Evolutionary conservation across 2,888 invertebrate genomes (phyloP).

Genomic region (Aradus depressus): DNA sequence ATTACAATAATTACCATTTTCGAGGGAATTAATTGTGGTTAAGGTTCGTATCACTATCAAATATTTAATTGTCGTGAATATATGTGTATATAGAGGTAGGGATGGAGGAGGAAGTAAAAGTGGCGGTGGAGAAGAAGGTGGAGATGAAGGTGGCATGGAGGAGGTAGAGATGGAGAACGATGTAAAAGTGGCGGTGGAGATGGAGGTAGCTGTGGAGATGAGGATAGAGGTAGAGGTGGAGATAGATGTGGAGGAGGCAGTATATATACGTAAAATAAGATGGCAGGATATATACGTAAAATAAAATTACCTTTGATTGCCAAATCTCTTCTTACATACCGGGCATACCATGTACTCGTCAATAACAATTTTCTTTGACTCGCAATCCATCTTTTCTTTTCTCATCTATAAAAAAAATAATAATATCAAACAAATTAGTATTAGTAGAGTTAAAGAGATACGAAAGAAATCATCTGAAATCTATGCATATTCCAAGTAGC

Average conservation of each 20-base stretch:
- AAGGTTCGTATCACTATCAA: not conserved
- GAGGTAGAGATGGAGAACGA: no score
- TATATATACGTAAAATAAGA: not conserved
- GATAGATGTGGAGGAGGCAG: not conserved
- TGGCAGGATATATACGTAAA: constrained; percentile 3
- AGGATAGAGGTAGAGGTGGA: not conserved
- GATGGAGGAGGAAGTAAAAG: no score
- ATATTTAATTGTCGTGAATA: no score
- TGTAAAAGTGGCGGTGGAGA: no score
- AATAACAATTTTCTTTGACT: constrained; percentile 71
- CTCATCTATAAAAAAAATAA: constrained; percentile 46
- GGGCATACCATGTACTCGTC: constrained; percentile 80
- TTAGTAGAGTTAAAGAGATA: not conserved
- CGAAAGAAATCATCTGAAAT: no score
- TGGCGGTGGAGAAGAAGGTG: no score
- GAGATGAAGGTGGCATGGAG: no score
- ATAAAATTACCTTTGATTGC: constrained; percentile 62
- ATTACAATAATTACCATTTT: not conserved
- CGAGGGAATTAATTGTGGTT: not conserved
- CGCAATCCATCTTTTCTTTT: constrained; percentile 65
- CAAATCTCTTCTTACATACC: constrained; percentile 87
- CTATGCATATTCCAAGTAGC: no score
- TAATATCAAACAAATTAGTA: not conserved
- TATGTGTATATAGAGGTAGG: no score
- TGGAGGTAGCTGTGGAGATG: no score